Evolutionary conservation across 2,888 invertebrate genomes (phyloP).

Genomic region (Brenthis hecate): DNA sequence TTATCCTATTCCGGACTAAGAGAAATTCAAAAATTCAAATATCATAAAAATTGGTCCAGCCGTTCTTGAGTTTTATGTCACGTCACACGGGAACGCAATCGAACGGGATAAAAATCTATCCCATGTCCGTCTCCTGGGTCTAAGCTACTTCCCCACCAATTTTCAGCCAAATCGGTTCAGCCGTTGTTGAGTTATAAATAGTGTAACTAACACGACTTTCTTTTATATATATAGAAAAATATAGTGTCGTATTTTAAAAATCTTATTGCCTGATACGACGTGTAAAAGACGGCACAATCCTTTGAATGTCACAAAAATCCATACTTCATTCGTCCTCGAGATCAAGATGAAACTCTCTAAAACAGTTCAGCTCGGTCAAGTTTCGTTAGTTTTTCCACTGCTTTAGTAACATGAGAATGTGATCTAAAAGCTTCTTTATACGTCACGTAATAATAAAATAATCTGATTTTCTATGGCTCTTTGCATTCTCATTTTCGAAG

Average conservation of each 20-base stretch:
- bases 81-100: too few species aligned
- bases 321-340: conserved; percentile 39
- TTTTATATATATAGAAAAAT: too few species aligned
- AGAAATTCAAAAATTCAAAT: too few species aligned
- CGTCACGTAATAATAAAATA: conserved; percentile 6
- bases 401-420: conserved; percentile 55
- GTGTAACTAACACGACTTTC: too few species aligned
- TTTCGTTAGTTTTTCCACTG: conserved; percentile 59
- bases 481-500: neutral
- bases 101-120: too few species aligned
- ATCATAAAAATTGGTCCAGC: too few species aligned
- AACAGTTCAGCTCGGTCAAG: conserved; percentile 50
- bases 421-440: conserved; percentile 31
- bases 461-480: neutral
- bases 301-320: conserved; percentile 15
- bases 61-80: too few species aligned
- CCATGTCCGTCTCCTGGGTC: too few species aligned
- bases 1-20: too few species aligned
- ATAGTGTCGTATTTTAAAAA: conserved; percentile 1
- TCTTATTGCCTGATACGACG: conserved; percentile 17
- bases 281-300: conserved; percentile 17
- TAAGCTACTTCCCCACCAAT: too few species aligned
- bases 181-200: too few species aligned
- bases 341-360: conserved; percentile 51
- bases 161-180: too few species aligned